Percentiles rank a stretch among this genome's conserved stretches.
These are phyloP conservation scores for Tyrannus savana DNA, from an alignment of 2,113 vertebrate genomes.

Conservation along the genomic window DNA sequence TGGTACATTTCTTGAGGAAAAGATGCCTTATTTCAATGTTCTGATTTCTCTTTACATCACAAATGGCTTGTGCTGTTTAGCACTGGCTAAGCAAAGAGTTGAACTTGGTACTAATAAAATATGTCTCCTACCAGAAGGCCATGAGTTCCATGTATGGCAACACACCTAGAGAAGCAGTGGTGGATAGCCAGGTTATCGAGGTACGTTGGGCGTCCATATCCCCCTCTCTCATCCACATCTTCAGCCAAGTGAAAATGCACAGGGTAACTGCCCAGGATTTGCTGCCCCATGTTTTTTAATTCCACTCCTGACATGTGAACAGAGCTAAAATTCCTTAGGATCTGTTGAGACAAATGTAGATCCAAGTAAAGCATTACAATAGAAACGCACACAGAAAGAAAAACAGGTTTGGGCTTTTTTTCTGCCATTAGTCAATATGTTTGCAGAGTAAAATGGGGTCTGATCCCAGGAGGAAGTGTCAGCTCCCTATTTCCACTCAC, in stretches of 20 bases:
- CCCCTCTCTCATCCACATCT: constrained; percentile 47
- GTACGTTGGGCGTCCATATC: background rate
- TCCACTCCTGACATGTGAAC: constrained; percentile 54
- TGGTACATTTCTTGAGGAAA: background rate
- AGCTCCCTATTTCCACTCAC: background rate
- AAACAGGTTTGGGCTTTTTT: background rate
- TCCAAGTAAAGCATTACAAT: background rate
- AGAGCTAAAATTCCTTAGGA: constrained; percentile 55
- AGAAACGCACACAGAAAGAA: background rate
- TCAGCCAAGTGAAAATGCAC: constrained; percentile 45
- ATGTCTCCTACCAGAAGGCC: constrained; percentile 69
- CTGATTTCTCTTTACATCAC: background rate
- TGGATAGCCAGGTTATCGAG: constrained; percentile 43
- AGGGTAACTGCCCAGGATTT: constrained; percentile 37
- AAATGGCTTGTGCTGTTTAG: background rate
- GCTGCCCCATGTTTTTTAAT: constrained; percentile 20
- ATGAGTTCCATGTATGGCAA: constrained; percentile 36
- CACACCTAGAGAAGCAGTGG: constrained; percentile 67
- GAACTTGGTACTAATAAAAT: background rate
- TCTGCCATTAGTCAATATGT: background rate
- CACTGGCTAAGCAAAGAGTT: background rate
- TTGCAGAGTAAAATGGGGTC: background rate
- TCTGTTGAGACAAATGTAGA: constrained; percentile 53
- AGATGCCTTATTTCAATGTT: background rate
- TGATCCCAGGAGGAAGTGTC: background rate